Base-by-base conservation (phyloP, 2,113 vertebrate genomes). In the Mustelus asterias region DNA sequence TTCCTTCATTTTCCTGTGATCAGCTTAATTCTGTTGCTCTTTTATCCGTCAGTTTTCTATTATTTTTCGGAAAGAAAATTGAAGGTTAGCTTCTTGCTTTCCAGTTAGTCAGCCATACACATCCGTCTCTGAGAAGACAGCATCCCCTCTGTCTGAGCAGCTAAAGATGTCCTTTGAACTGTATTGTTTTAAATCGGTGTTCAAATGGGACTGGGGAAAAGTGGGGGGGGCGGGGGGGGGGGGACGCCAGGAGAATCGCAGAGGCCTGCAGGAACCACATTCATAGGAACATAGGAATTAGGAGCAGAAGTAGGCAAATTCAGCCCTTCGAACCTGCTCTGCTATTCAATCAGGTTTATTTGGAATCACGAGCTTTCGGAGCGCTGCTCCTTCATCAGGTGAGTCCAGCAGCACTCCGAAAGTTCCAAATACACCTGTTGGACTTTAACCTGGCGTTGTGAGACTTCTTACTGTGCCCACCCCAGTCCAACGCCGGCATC, bases 1-100 rank as follows among this genome's bases (percentile, higher is more conserved):
- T 67, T 72, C 48, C 94, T 95, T 33, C 94, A 95, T 95, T 95
- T 76, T 72, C 24, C 69, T 95, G 94, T 72, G 54, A 72, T 95
- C 94, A 95, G 94, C 94, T 70, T 72, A 76, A 95, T 95, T 69
- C 69, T 95, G 67, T 95, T 94, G 67, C 67, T 94, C 41, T 94
- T 94, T 94, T 70, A 94, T 70, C 72, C 41, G 29, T 95, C 89
- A 10, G 3, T 22, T 37, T n/a, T 90, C 60, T 67, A 0, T 90
- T 90, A 22, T 48, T 44, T 41, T 54, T 58, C 1, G 24, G 48
- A n/a, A 65, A 93, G 18, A 10, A 22, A 37, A 93, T 24, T 65
- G 9, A 93, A 93, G 6, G n/a, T 93, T 22, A 20, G 33, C 18
- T 18, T 93, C n/a, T 37, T 33, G 60, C 60, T 9, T 93, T 65